Evolutionary conservation across 1,140 invertebrate genomes (phyloP).

Genomic region (Drosophila subobscura): DNA sequence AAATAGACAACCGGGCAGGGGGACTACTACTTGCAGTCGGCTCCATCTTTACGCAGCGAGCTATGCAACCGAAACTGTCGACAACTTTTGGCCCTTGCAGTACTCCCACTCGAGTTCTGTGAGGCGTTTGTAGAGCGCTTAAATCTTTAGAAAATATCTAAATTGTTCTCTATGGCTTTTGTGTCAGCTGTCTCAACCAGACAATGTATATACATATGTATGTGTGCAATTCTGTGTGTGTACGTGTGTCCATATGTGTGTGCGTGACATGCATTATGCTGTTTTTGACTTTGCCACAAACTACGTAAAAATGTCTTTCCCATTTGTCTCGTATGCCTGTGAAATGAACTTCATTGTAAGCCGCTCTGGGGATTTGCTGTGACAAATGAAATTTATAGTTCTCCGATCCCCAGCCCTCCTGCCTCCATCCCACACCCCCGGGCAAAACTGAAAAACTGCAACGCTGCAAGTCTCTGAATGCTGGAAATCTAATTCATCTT

Average conservation of each 20-base stretch:
- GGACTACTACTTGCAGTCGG: no score
- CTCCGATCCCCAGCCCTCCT: conserved; percentile 42
- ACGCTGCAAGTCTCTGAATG: conserved; percentile 66
- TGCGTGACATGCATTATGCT: conserved; percentile 74
- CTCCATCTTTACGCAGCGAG: conserved; percentile 5
- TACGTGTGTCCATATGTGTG: conserved; percentile 14
- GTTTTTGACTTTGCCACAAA: conserved; percentile 80
- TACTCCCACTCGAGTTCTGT: conserved; percentile 7
- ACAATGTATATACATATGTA: conserved; percentile 42
- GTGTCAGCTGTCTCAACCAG: conserved; percentile 71
- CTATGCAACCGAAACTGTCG: conserved; percentile 62
- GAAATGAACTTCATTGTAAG: conserved; percentile 75
- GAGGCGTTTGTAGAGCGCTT: conserved; percentile 65
- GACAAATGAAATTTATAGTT: conserved; percentile 81
- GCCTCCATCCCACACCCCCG: background rate
- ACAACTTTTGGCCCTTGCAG: conserved; percentile 56
- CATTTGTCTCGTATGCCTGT: conserved; percentile 36
- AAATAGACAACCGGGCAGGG: conserved; percentile 45
- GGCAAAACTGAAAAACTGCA: conserved; percentile 48
- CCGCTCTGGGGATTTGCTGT: conserved; percentile 71
- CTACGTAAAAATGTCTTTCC: conserved; percentile 71
- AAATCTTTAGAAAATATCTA: conserved; percentile 80
- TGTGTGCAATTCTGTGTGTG: conserved; percentile 1
- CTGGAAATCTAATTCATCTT: conserved; percentile 76
- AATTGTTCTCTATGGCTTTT: conserved; percentile 80